A percentile compares a stretch with the other conserved stretches of the same genome.
Conservation (phyloP, 2,113 vertebrate genomes). For the Corythoichthys haematopterus region DNA sequence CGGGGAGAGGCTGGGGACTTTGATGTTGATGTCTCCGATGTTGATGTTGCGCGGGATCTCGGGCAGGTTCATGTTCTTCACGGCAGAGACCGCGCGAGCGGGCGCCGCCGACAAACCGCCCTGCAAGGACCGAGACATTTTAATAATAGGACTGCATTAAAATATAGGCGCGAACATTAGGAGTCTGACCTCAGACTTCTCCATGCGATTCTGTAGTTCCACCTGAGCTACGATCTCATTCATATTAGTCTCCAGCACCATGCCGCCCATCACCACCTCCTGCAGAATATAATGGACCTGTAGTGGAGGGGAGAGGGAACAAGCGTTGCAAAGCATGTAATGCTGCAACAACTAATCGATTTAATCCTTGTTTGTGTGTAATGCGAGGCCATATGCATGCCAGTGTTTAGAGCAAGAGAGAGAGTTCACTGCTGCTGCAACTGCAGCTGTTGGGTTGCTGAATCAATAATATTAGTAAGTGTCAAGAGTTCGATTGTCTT, state of each 20-base stretch:
- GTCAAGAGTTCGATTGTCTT: too few relatives aligned
- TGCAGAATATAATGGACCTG: constrained; percentile 83
- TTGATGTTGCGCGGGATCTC: constrained; percentile 95
- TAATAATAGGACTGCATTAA: neutral
- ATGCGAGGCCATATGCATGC: too few relatives aligned
- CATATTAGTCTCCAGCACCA: constrained; percentile 97
- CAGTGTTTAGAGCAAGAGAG: too few relatives aligned
- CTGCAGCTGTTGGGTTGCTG: too few relatives aligned
- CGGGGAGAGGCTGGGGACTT: constrained; percentile 89
- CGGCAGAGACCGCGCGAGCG: constrained; percentile 84
- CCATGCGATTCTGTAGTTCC: constrained; percentile 87
- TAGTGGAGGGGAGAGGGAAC: neutral
- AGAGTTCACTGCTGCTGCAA: too few relatives aligned
- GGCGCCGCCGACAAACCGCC: constrained; percentile 87
- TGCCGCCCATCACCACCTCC: constrained; percentile 91
- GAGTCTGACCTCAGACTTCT: constrained; percentile 86
- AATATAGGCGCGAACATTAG: too few relatives aligned
- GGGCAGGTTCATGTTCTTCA: constrained; percentile 93
- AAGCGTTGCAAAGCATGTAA: neutral
- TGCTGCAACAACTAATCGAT: too few relatives aligned
- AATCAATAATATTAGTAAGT: too few relatives aligned
- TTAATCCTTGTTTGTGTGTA: too few relatives aligned
- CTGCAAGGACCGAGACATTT: constrained; percentile 50
- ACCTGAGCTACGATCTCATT: constrained; percentile 89
- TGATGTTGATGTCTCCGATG: constrained; percentile 93